Evolutionary conservation across 2,888 invertebrate genomes (phyloP).

Genomic region (Branchipolynoe longqiensis): DNA sequence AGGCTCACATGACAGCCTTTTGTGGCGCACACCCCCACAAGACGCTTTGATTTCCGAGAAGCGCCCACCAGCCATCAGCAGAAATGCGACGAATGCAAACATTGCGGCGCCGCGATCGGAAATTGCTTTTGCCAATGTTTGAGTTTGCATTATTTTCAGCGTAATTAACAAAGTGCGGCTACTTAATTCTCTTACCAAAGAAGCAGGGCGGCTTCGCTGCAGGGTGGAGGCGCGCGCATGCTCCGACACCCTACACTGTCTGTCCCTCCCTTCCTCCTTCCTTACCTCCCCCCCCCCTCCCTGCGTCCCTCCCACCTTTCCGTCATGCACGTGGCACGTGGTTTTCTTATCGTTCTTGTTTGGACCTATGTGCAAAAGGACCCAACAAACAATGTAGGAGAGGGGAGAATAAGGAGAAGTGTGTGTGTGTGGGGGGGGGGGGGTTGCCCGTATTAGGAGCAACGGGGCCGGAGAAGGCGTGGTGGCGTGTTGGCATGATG

Average conservation of each 20-base stretch:
- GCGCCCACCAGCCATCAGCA: conserved; percentile 35
- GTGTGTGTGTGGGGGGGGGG: too few relatives aligned
- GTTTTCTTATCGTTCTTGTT: too few relatives aligned
- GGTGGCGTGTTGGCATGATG: too few relatives aligned
- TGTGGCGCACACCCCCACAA: neutral
- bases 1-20: conserved; percentile 29
- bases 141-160: conserved; percentile 56
- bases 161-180: conserved; percentile 55
- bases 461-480: too few relatives aligned
- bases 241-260: neutral
- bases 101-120: conserved; percentile 47
- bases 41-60: conserved; percentile 40
- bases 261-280: neutral
- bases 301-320: too few relatives aligned
- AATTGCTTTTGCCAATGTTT: conserved; percentile 57
- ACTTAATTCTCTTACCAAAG: conserved; percentile 57
- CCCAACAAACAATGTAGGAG: too few relatives aligned
- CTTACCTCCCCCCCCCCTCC: neutral
- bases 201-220: too few relatives aligned
- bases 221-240: too few relatives aligned
- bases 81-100: conserved; percentile 56
- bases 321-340: too few relatives aligned
- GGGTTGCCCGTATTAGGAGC: too few relatives aligned
- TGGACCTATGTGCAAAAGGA: neutral
- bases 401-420: too few relatives aligned